phyloP scores from a whole-genome alignment of 2,797 vertebrate species.

The Enteromius mattozi region DNA sequence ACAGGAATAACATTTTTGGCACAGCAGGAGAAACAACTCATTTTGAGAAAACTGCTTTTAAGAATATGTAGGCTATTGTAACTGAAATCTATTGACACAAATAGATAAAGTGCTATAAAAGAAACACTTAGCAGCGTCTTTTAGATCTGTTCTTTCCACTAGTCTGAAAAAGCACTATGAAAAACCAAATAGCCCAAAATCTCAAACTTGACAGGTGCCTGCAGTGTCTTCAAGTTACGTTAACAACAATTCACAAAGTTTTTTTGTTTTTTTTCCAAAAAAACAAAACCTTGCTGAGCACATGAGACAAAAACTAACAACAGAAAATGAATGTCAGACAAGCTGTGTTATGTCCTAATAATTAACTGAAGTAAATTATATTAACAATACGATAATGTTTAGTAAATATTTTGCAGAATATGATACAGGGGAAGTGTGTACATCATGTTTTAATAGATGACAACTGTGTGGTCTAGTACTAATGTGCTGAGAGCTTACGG shows the following conservation, averaged over 20 bases:
- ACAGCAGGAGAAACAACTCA: too few relatives aligned
- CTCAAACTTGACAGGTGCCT: too few relatives aligned
- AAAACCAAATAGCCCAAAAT: too few relatives aligned
- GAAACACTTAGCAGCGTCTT: too few relatives aligned
- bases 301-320: background rate
- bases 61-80: too few relatives aligned
- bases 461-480: constrained; percentile 31
- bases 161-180: too few relatives aligned
- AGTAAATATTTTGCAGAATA: background rate
- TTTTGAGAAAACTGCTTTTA: too few relatives aligned
- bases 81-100: too few relatives aligned
- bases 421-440: background rate
- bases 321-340: background rate
- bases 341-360: background rate
- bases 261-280: background rate
- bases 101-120: too few relatives aligned
- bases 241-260: background rate
- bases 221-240: background rate
- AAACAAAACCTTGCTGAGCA: background rate
- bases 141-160: too few relatives aligned
- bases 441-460: constrained; percentile 35
- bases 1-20: too few relatives aligned
- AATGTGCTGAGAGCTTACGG: constrained; percentile 35
- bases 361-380: background rate
- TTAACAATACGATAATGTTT: background rate